Conservation (phyloP, 2,113 vertebrate species). For the Porphyrio hochstetteri region DNA sequence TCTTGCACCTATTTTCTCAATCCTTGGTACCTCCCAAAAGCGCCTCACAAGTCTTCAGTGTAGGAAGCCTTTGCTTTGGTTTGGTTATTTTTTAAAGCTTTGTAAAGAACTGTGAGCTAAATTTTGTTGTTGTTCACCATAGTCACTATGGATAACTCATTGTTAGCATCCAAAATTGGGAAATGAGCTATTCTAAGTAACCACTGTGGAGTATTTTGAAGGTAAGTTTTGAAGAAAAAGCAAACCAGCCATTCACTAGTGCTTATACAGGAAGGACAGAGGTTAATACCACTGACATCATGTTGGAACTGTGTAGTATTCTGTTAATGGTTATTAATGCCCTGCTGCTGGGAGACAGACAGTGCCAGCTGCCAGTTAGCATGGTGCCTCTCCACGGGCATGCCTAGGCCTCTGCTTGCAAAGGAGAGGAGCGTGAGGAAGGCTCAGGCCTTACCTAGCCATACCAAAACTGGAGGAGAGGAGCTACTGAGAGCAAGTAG, state of each 20-base stretch:
- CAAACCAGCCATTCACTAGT: neutral
- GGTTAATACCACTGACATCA: slow-evolving; percentile 61
- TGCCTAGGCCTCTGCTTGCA: neutral
- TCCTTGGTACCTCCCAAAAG: neutral
- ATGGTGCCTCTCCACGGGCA: neutral
- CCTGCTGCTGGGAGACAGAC: slow-evolving; percentile 55
- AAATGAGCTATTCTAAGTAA: neutral
- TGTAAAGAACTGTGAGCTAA: neutral
- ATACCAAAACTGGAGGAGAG: neutral
- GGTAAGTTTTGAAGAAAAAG: neutral
- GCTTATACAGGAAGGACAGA: slow-evolving; percentile 31
- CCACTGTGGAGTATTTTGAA: neutral
- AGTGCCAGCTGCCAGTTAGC: slow-evolving; percentile 48
- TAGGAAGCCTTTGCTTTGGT: neutral
- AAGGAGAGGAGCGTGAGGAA: neutral
- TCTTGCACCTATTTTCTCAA: neutral
- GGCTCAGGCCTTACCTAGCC: neutral
- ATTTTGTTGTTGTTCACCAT: neutral
- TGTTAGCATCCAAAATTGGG: neutral
- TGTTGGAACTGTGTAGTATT: slow-evolving; percentile 38
- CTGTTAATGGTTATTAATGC: slow-evolving; percentile 62
- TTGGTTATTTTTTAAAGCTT: neutral
- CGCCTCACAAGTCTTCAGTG: neutral
- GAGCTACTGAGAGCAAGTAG: neutral
- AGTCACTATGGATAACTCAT: neutral